Conservation (phyloP, 2,113 vertebrate species). For the Oreochromis aureus region DNA sequence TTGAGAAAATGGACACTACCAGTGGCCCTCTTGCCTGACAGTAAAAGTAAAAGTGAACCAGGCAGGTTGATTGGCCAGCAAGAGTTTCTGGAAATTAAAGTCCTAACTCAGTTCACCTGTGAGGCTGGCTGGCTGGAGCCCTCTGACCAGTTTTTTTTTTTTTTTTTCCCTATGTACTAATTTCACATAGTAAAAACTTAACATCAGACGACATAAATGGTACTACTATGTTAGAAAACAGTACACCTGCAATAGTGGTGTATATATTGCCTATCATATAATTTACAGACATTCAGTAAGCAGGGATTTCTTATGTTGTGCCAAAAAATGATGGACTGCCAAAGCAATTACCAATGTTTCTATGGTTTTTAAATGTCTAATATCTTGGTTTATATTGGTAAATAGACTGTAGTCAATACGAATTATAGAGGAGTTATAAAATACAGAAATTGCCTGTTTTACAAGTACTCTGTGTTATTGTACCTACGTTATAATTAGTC, state of each 20-base stretch:
- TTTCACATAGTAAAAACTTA: not conserved
- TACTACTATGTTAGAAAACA: not conserved
- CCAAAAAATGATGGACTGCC: not conserved
- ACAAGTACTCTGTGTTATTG: not conserved
- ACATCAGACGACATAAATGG: not conserved
- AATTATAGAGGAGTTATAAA: not conserved
- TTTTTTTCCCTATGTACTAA: accelerated
- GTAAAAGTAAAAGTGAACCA: not conserved
- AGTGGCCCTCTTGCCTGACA: not conserved
- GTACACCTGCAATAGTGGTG: not conserved
- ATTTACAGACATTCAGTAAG: not conserved
- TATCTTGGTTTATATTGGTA: not conserved
- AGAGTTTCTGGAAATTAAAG: not conserved
- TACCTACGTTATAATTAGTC: not conserved
- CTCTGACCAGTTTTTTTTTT: not conserved
- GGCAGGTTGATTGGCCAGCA: not conserved
- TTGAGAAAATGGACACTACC: not conserved
- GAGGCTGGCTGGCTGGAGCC: not conserved
- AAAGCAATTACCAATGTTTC: not conserved
- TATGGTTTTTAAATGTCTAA: not conserved
- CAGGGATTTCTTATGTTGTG: not conserved
- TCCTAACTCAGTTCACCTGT: not conserved
- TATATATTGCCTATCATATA: not conserved
- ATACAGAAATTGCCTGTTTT: not conserved
- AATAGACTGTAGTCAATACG: not conserved